These are phyloP conservation scores for Plebejus melissa DNA, from an alignment of 2,888 invertebrate species.

Conservation along the genomic window DNA sequence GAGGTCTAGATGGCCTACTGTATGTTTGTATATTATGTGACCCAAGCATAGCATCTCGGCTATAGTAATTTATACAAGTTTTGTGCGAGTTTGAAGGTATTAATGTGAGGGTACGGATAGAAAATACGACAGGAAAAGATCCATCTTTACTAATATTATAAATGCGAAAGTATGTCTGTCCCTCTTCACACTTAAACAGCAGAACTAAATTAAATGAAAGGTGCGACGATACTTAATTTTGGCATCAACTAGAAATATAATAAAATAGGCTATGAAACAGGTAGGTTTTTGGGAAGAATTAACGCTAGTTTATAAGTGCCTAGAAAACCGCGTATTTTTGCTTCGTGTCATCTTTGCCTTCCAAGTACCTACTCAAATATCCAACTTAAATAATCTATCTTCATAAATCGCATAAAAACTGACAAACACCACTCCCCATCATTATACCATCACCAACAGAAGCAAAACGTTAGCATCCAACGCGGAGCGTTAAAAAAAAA, in stretches of 20 bases:
- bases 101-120: neutral
- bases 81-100: neutral
- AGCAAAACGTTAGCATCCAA: conserved; percentile 1
- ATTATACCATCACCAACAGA: neutral
- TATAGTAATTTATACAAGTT: conserved; percentile 5
- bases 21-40: neutral
- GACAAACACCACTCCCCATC: neutral
- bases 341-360: too few relatives aligned
- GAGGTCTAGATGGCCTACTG: neutral
- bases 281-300: too few relatives aligned
- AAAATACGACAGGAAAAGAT: neutral
- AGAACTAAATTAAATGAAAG: too few relatives aligned
- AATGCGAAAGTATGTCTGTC: too few relatives aligned
- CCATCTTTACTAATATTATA: too few relatives aligned
- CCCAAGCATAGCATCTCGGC: neutral
- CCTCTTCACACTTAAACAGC: too few relatives aligned
- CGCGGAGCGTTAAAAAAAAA: conserved; percentile 5
- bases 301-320: too few relatives aligned
- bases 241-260: too few relatives aligned
- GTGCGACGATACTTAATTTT: too few relatives aligned
- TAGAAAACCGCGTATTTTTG: too few relatives aligned
- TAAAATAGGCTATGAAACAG: too few relatives aligned
- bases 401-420: neutral
- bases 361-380: neutral
- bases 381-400: neutral